phyloP scores from a whole-genome alignment of 2,113 vertebrate genomes.

The Ptilonorhynchus violaceus region DNA sequence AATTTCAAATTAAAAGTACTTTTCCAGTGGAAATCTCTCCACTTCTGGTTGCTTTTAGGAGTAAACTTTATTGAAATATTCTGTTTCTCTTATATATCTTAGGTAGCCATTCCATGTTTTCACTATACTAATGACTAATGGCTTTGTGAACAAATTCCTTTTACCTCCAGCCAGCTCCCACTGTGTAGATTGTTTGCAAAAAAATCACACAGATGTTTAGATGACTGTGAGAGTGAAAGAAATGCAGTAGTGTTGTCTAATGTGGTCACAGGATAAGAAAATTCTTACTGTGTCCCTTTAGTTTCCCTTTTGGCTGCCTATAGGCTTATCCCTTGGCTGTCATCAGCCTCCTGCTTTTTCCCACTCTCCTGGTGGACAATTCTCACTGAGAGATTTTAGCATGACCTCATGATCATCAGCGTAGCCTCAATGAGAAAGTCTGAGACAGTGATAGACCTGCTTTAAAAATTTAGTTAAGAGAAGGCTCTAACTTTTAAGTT shows the following conservation, averaged over 20 bases:
- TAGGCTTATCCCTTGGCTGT: rapidly evolving
- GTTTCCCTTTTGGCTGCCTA: background rate
- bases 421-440: background rate
- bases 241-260: background rate
- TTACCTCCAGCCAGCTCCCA: background rate
- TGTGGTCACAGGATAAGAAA: background rate
- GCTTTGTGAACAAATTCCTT: background rate
- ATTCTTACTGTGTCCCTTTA: background rate
- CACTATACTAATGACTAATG: background rate
- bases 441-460: background rate
- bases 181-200: background rate
- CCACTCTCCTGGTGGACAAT: background rate
- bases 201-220: background rate
- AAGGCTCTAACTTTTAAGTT: background rate
- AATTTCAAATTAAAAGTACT: background rate
- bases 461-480: background rate
- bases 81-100: rapidly evolving
- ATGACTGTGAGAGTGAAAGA: background rate
- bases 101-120: background rate
- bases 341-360: background rate
- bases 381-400: background rate
- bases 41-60: background rate
- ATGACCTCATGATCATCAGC: background rate
- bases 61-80: background rate
- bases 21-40: background rate